A percentile compares a stretch with the other conserved stretches of the same genome.
phyloP scores from a whole-genome alignment of 1,140 invertebrate species.

The Micrasema minimum region DNA sequence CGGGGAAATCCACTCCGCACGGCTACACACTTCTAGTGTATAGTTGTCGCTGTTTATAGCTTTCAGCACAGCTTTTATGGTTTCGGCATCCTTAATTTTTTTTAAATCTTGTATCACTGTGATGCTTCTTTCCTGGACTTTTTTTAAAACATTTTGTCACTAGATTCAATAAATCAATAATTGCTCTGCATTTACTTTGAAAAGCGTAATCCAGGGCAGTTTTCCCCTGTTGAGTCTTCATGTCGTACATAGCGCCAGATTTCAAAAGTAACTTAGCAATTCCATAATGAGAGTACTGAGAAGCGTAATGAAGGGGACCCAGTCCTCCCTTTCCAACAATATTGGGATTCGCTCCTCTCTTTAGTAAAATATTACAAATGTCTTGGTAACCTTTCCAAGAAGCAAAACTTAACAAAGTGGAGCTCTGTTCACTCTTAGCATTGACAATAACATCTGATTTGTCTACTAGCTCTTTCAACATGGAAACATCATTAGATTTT shows the following conservation, averaged over 20 bases:
- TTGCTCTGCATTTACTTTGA: background rate
- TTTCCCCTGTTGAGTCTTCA: background rate
- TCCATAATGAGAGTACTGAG: background rate
- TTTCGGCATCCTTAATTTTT: background rate
- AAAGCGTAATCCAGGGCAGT: background rate
- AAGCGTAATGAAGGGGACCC: constrained; percentile 1
- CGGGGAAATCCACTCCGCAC: background rate
- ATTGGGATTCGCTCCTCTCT: constrained; percentile 10
- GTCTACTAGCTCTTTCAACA: background rate
- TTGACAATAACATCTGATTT: background rate
- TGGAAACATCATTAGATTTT: constrained; percentile 7
- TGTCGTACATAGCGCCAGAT: constrained; percentile 3
- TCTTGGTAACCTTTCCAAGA: background rate
- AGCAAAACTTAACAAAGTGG: background rate
- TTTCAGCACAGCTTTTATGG: background rate
- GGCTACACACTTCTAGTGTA: background rate
- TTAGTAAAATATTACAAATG: constrained; percentile 10
- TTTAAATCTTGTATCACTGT: background rate
- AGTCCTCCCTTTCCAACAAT: background rate
- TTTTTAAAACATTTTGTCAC: background rate
- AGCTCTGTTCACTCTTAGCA: background rate
- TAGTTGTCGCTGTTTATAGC: background rate
- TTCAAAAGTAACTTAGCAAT: background rate
- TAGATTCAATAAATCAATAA: background rate
- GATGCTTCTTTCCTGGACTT: background rate